These are phyloP conservation scores for Sminthopsis crassicaudata DNA, from an alignment of 2,113 vertebrate genomes.

Conservation along the genomic window DNA sequence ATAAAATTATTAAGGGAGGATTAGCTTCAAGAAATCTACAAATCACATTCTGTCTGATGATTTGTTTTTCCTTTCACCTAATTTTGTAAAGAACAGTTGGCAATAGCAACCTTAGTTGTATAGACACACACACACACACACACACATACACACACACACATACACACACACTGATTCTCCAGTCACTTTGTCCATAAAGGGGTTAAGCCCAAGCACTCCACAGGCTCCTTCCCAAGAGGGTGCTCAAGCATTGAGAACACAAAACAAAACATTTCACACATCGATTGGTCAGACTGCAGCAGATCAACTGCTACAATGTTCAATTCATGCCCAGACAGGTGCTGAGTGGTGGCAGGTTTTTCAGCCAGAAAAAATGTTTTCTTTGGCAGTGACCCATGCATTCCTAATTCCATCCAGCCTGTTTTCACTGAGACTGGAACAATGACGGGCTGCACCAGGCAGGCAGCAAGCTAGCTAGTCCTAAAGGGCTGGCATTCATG, in stretches of 20 bases:
- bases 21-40: slow-evolving; percentile 14
- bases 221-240: slow-evolving; percentile 55
- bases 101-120: neutral
- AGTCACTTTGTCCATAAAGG: slow-evolving; percentile 30
- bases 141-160: neutral
- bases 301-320: slow-evolving; percentile 58
- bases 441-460: slow-evolving; percentile 54
- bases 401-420: slow-evolving; percentile 64
- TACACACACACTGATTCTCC: neutral
- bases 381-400: slow-evolving; percentile 54
- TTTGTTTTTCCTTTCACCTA: slow-evolving; percentile 44
- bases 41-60: neutral
- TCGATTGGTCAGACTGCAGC: slow-evolving; percentile 9
- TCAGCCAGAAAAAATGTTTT: slow-evolving; percentile 68
- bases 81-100: slow-evolving; percentile 43
- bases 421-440: slow-evolving; percentile 65
- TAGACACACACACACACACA: rapidly evolving
- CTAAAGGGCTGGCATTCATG: slow-evolving; percentile 69
- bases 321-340: slow-evolving; percentile 60
- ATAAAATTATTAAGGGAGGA: too few species aligned
- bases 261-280: slow-evolving; percentile 65
- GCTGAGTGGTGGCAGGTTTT: slow-evolving; percentile 59
- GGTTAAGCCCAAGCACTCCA: slow-evolving; percentile 57
- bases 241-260: slow-evolving; percentile 71
- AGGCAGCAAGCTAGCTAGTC: slow-evolving; percentile 27